A percentile compares a stretch with the other conserved stretches of the same genome.
These are phyloP conservation scores for Aphaenogaster rudis DNA, from an alignment of 1,140 invertebrate genomes.

Conservation along the genomic window DNA sequence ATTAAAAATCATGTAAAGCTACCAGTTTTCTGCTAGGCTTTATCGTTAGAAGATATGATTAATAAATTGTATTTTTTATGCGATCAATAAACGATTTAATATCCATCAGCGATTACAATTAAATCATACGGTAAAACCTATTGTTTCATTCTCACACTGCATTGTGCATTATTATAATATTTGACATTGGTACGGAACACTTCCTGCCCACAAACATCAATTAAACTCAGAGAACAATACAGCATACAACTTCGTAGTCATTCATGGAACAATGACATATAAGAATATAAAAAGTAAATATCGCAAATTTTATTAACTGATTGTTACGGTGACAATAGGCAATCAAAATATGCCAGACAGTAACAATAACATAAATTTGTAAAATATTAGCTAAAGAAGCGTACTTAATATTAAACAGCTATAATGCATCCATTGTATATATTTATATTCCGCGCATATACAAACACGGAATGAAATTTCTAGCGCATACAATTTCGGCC, in stretches of 20 bases:
- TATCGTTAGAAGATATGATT: neutral
- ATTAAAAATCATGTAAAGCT: neutral
- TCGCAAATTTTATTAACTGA: conserved; percentile 50
- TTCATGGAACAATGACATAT: conserved; percentile 29
- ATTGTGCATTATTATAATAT: conserved; percentile 36
- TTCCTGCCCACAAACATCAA: conserved; percentile 32
- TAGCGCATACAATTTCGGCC: conserved; percentile 6
- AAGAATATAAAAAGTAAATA: conserved; percentile 54
- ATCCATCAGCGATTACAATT: conserved; percentile 23
- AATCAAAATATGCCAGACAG: conserved; percentile 24
- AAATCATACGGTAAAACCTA: neutral
- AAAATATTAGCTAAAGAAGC: neutral
- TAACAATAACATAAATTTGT: conserved; percentile 6
- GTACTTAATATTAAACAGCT: neutral
- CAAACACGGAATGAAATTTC: neutral
- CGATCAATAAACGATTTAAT: neutral
- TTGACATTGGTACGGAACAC: conserved; percentile 13
- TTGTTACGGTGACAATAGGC: conserved; percentile 37
- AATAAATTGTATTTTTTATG: neutral
- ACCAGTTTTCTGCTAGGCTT: neutral
- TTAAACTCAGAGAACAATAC: conserved; percentile 43
- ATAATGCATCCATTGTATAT: neutral
- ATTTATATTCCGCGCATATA: neutral
- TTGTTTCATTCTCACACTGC: conserved; percentile 2
- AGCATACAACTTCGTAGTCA: neutral